Conservation (phyloP, 2,113 vertebrate genomes). For the Anseranas semipalmata region DNA sequence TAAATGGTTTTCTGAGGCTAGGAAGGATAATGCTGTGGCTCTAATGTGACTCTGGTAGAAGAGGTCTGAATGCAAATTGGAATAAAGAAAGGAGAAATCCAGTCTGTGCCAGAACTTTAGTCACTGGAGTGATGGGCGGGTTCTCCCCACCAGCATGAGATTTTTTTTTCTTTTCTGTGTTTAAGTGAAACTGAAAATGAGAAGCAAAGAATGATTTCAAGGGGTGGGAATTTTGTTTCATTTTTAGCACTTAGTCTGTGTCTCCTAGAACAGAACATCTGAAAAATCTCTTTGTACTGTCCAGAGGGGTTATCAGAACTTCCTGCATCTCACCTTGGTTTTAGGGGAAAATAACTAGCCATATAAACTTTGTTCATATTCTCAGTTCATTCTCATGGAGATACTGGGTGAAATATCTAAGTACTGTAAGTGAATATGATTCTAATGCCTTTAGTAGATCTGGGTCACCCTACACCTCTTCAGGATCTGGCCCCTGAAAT, state of each 20-base stretch:
- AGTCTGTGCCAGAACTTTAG: neutral
- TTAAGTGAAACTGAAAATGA: neutral
- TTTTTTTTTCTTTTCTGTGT: neutral
- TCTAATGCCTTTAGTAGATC: neutral
- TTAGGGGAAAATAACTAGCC: too few relatives aligned
- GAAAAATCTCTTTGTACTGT: neutral
- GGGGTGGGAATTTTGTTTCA: neutral
- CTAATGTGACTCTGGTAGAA: neutral
- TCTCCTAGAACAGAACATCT: neutral
- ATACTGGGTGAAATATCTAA: neutral
- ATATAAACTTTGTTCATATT: neutral
- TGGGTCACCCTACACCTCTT: neutral
- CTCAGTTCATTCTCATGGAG: neutral
- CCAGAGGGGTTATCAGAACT: neutral
- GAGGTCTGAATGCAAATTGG: neutral
- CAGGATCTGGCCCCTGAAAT: neutral
- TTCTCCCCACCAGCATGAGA: accelerated
- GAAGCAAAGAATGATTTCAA: neutral
- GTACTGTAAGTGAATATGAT: neutral
- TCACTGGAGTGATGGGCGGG: neutral
- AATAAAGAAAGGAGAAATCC: neutral
- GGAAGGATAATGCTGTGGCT: neutral
- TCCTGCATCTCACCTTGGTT: neutral
- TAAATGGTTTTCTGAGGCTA: neutral
- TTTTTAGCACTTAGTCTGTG: neutral